Evolutionary conservation across 2,797 vertebrate genomes (phyloP), one percentile per base, ranked within the genome.

Genomic region (Streptopelia turtur): DNA sequence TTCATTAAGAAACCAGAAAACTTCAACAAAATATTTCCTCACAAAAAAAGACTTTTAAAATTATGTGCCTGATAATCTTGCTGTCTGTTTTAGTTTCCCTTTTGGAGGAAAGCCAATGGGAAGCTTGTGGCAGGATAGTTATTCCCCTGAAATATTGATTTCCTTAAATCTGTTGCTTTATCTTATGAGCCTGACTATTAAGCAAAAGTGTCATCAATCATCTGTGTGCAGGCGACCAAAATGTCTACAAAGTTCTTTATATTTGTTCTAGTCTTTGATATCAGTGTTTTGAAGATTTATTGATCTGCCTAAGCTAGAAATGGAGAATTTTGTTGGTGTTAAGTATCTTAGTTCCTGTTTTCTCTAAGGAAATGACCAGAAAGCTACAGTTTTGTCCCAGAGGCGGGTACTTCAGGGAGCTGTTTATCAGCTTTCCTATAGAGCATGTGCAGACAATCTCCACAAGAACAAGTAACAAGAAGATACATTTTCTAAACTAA

Each of bases 41-140:
- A 18, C 14, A 2, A 75, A 72, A 88, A 70, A 15, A 86, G 9
- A 81, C 52, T 71, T 89, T 53, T 27, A 28, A 83, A 83, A 57
- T 87, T 74, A 92, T 60, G 8, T n/a, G 53, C 28, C 25, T 80
- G 31, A 41, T 90, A 89, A 65, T 83, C 82, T 91, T 83, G 57
- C 57, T 83, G 12, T 57, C 64, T 93, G 43, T 72, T 92, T 83
- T 61, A 68, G 82, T 87, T 94, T 91, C 43, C 37, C 25, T 85
- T 94, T 59, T 93, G 91, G 79, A 91, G n/a, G 10, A 92, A 83
- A 69, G 69, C 61, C 76, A 91, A 30, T 63, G 57, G 53, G 55
- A 89, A 95, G 50, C 30, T 69, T 78, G 57, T 75, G 72, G 66
- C 65, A 65, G 55, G 30, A 43, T 30, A 83, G 72, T 50, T 89